Base-by-base conservation (phyloP, 2,888 invertebrate genomes). In the Plutella xylostella region DNA sequence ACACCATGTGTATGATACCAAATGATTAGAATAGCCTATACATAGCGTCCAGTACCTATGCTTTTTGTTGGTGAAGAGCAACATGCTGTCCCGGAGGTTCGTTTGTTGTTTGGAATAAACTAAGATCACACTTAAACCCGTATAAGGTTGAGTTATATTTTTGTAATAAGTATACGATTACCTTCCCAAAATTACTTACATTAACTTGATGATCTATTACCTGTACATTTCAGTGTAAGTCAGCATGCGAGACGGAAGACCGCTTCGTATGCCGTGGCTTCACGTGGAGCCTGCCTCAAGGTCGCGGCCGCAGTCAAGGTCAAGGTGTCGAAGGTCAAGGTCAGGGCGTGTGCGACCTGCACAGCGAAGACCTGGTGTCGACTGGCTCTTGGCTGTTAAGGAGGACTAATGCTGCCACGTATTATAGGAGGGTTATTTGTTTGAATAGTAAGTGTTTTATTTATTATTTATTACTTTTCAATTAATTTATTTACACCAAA, bases 341-440 rank as follows among this genome's bases (percentile, higher is more conserved):
- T 34, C 50, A 72, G 31, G 61, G 71, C 25, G 53, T 73, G 41
- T 94, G 93, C 58, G 85, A 89, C 50, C 76, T 95, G 39, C 93
- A 94, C 72, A 91, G 92, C 48, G 93, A 94, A 70, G 93, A 94
- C 65, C 89, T 91, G 43, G 87, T 91, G 55, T 89, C 92, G n/a
- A 86, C 90, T 40, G 93, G 94, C 46, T 92, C 92, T 1, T 89
- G 90, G 72, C 82, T 90, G 41, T 69, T 94, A 47, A 71, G 86
- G 22, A 66, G 85, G 30, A 77, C 83, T 21, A 66, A 85, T 0
- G 85, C 86, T 22, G 90, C 90, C 7, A 85, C 87, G 31, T 95
- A 94, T 68, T 92, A 90, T 61, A 90, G 95, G 55, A 88, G 92
- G 54, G 93, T 93, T 39, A 89, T 90, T 49, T 96, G 95, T 64